A percentile compares a stretch with the other conserved stretches of the same genome.
These are phyloP conservation scores for Macropodus opercularis DNA, from an alignment of 2,797 vertebrate genomes.

Conservation along the genomic window DNA sequence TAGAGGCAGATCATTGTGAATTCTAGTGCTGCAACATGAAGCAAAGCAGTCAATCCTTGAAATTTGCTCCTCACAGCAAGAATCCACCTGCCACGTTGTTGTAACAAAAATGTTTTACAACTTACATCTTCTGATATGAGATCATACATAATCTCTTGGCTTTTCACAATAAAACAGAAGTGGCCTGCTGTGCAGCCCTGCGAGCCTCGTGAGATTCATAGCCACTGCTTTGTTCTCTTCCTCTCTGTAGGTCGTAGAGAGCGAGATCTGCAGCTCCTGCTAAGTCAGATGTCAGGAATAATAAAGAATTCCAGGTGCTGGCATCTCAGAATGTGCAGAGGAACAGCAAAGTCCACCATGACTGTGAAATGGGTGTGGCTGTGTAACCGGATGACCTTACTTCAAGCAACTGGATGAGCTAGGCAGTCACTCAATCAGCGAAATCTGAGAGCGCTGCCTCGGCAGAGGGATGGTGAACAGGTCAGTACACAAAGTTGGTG, in stretches of 20 bases:
- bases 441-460: background rate
- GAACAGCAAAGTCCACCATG: conserved; percentile 23
- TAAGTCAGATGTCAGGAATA: background rate
- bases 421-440: background rate
- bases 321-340: conserved; percentile 6
- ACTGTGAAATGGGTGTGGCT: conserved; percentile 30
- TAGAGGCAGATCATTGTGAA: background rate
- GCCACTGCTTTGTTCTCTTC: conserved; percentile 38
- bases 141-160: conserved; percentile 19
- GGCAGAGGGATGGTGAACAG: background rate
- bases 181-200: background rate
- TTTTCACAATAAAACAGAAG: conserved; percentile 18
- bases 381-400: conserved; percentile 3
- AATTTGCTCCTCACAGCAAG: background rate
- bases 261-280: conserved; percentile 1
- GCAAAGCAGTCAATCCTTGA: conserved; percentile 6
- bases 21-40: background rate
- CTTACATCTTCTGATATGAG: conserved; percentile 27
- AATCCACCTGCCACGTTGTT: conserved; percentile 9
- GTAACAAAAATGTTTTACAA: conserved; percentile 27
- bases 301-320: background rate
- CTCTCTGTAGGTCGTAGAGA: background rate
- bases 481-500: background rate
- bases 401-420: conserved; percentile 5
- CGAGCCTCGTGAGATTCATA: conserved; percentile 49